Evolutionary conservation across 2,113 vertebrate species (phyloP).

Genomic region (Nerophis lumbriciformis): DNA sequence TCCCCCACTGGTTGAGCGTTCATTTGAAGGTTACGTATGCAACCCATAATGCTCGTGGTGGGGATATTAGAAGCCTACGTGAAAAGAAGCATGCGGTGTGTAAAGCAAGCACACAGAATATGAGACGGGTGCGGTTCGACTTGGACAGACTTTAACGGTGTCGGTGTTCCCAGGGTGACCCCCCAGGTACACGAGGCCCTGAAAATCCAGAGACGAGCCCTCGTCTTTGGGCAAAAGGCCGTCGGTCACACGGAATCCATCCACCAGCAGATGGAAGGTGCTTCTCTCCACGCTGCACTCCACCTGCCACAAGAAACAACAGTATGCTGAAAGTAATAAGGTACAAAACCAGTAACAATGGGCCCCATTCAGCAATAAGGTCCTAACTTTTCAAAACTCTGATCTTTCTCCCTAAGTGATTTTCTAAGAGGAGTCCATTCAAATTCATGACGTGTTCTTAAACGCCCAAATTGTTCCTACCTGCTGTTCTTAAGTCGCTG

Average conservation of each 20-base stretch:
- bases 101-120: too few relatives aligned
- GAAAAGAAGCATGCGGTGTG: neutral
- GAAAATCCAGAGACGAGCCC: conserved; percentile 54
- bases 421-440: too few relatives aligned
- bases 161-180: conserved; percentile 33
- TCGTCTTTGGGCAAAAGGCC: conserved; percentile 50
- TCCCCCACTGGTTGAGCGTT: conserved; percentile 61
- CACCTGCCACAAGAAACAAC: conserved; percentile 63
- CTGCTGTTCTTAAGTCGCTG: too few relatives aligned
- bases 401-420: too few relatives aligned
- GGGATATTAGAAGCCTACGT: conserved; percentile 70
- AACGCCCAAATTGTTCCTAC: too few relatives aligned
- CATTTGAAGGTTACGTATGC: conserved; percentile 76
- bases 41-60: conserved; percentile 73
- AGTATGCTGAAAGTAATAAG: neutral
- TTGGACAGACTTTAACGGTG: conserved; percentile 28
- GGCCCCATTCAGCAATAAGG: too few relatives aligned
- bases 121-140: neutral
- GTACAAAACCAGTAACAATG: neutral
- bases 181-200: conserved; percentile 70
- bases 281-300: conserved; percentile 66
- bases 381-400: too few relatives aligned
- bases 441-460: too few relatives aligned
- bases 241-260: conserved; percentile 73
- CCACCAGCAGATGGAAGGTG: conserved; percentile 69